phyloP scores from a whole-genome alignment of 2,113 vertebrate genomes.

The Caranx ignobilis region DNA sequence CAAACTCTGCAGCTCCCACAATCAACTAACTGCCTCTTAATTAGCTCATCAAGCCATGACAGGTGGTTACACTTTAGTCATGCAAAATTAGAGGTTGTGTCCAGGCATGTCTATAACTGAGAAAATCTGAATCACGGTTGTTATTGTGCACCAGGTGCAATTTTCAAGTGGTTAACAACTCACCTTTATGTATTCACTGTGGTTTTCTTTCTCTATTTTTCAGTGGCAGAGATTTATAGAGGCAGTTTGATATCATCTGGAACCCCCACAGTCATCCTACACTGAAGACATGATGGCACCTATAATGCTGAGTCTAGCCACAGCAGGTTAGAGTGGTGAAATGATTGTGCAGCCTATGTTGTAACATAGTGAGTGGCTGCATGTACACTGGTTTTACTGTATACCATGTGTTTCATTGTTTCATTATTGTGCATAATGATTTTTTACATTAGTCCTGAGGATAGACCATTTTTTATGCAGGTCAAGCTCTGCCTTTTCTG shows the following conservation, averaged over 20 bases:
- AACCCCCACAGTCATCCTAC: neutral
- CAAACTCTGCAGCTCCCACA: slow-evolving; percentile 39
- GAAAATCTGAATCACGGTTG: neutral
- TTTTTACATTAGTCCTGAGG: neutral
- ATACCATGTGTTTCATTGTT: too few relatives aligned
- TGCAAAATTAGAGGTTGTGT: slow-evolving; percentile 35
- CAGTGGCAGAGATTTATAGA: neutral
- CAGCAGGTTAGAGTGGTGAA: neutral
- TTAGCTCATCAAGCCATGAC: slow-evolving; percentile 65
- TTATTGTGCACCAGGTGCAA: neutral
- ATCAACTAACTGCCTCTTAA: slow-evolving; percentile 66
- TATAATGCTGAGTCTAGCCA: too few relatives aligned
- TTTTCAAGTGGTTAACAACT: slow-evolving; percentile 25
- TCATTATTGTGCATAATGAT: too few relatives aligned
- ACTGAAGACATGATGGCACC: neutral
- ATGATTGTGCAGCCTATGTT: neutral
- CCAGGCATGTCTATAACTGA: slow-evolving; percentile 26
- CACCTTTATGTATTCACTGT: neutral
- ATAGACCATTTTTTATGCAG: too few relatives aligned
- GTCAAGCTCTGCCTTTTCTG: too few relatives aligned
- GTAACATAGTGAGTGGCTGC: too few relatives aligned
- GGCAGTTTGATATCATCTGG: neutral
- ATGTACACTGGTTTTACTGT: too few relatives aligned
- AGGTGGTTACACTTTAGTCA: slow-evolving; percentile 52
- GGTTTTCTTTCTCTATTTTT: neutral